These are phyloP conservation scores for Sebastes hubbsi DNA, from an alignment of 2,797 vertebrate genomes.

Conservation along the genomic window DNA sequence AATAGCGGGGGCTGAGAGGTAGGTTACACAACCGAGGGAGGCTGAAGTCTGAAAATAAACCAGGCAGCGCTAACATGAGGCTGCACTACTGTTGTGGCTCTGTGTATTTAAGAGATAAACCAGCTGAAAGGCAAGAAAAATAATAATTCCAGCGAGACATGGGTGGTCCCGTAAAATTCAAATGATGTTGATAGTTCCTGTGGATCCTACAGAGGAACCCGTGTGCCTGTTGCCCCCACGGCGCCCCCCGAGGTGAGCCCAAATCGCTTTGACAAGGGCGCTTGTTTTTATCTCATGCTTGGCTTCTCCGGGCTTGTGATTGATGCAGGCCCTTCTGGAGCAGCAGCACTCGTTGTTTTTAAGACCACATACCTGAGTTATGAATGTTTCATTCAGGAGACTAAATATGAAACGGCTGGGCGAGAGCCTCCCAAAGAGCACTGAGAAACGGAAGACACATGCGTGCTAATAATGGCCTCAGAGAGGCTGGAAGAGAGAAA, in stretches of 20 bases:
- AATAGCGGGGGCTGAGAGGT: constrained; percentile 59
- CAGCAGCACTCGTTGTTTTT: constrained; percentile 74
- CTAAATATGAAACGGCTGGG: constrained; percentile 69
- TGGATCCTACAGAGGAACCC: constrained; percentile 1
- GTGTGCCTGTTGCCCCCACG: constrained; percentile 8
- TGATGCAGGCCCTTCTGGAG: constrained; percentile 66
- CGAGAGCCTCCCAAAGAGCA: constrained; percentile 49
- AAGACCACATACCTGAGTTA: constrained; percentile 79
- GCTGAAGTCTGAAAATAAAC: constrained; percentile 70
- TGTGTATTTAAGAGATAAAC: constrained; percentile 59
- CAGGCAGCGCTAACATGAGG: constrained; percentile 39
- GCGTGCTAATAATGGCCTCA: constrained; percentile 64
- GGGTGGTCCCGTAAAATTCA: constrained; percentile 47
- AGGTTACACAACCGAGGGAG: constrained; percentile 61
- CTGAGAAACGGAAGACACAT: constrained; percentile 45
- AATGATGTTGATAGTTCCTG: constrained; percentile 39
- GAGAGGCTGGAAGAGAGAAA: constrained; percentile 24
- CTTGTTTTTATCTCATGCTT: constrained; percentile 65
- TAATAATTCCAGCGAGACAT: constrained; percentile 48
- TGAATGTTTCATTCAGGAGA: constrained; percentile 80
- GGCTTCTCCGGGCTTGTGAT: constrained; percentile 65
- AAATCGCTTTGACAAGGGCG: constrained; percentile 62
- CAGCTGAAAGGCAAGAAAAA: constrained; percentile 35
- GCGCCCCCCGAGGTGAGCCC: constrained; percentile 45
- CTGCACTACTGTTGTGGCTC: constrained; percentile 7